phyloP scores from a whole-genome alignment of 1,140 invertebrate species.

The Venustaconcha ellipsiformis region DNA sequence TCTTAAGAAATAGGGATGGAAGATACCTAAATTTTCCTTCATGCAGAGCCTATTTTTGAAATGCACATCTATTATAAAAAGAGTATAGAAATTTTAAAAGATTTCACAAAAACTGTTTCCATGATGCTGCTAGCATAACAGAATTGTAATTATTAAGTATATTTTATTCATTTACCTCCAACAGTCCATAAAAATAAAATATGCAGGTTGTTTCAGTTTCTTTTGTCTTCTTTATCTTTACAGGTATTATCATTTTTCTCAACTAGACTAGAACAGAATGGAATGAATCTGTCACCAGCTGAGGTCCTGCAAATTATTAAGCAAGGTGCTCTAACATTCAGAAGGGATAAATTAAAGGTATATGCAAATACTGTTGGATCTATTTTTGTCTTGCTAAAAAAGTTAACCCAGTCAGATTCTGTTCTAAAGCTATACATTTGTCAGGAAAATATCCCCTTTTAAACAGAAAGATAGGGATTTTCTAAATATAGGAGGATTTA shows the following conservation, averaged over 20 bases:
- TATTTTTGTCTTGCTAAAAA: no score
- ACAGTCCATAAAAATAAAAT: neutral
- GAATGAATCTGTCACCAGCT: constrained; percentile 80
- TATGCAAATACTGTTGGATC: no score
- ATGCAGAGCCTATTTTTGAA: neutral
- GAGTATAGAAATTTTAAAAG: neutral
- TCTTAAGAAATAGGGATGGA: no score
- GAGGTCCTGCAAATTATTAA: constrained; percentile 89
- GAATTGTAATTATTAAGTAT: neutral
- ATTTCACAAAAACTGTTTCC: no score
- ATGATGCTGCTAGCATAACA: no score
- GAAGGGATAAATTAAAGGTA: constrained; percentile 89
- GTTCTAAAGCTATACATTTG: constrained; percentile 22
- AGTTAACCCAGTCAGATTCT: no score
- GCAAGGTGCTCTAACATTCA: constrained; percentile 83
- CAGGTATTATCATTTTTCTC: constrained; percentile 91
- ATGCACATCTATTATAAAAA: neutral
- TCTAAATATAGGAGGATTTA: neutral
- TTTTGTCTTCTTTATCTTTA: constrained; percentile 25
- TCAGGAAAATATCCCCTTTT: neutral
- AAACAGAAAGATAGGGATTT: neutral
- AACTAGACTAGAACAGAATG: constrained; percentile 78
- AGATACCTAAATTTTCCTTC: no score
- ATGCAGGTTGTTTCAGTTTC: neutral
- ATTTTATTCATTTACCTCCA: neutral